Base-by-base conservation (phyloP, 1,140 invertebrate genomes). In the Drosophila pectinifera region DNA sequence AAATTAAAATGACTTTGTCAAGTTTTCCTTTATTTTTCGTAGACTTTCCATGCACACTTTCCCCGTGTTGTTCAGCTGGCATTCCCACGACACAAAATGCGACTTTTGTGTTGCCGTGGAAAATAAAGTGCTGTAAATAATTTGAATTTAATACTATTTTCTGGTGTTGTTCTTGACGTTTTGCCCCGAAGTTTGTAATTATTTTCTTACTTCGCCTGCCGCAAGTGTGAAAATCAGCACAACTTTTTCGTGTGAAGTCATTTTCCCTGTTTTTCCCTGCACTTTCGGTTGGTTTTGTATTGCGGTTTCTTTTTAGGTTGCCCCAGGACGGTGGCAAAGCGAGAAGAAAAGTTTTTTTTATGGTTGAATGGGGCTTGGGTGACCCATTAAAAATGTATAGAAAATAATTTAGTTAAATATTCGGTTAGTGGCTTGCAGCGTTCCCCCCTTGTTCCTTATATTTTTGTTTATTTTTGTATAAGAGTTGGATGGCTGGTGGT, bases 1-100 rank as follows among this genome's bases (percentile, higher is more conserved):
- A 80, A 90, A 90, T 90, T 80, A 89, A 89, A 89, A 90, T 80
- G 85, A 89, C 85, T 89, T 89, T 74, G 64, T 62, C 54, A 72
- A 90, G 80, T 84, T 68, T 64, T 78, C 42, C 41, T 77, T 62
- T 77, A 31, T 36, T 18, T 20, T 38, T 8, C 11, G 4, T 14
- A 4, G 26, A n/a, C 14, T 16, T 8, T 57, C n/a, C 46, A 24
- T 36, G 5, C 55, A 24, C 22, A 31, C 42, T 75, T 45, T 42
- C 11, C 2, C 51, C 43, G 22, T 43, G 16, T 67, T 36, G 36
- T 41, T 49, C 16, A 22, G 13, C 34, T 26, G 42, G 18, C 20
- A 31, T 28, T 18, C 18, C 24, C n/a, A 31, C 8, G 22, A 14
- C 22, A 38, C 51, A 39, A 31, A 68, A 55, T 61, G 51, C 14